Base-by-base conservation (phyloP, 2,888 invertebrate species). In the Panopea generosa region DNA sequence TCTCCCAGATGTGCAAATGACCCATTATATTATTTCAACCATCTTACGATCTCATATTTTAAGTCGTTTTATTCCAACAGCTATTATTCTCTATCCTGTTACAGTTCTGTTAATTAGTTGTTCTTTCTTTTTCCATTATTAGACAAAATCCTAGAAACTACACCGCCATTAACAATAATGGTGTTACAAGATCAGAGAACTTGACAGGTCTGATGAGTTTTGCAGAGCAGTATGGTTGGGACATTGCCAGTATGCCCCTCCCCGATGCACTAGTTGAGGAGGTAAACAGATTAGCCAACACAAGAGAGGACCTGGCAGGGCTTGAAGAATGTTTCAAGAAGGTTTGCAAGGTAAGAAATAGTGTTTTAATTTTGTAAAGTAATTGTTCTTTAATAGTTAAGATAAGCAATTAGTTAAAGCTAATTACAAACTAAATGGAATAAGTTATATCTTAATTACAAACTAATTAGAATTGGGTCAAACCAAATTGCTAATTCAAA, bases 91-190 rank as follows among this genome's bases (percentile, higher is more conserved):
- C n/a, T n/a, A n/a, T n/a, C n/a, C n/a, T n/a, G n/a, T n/a, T n/a
- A n/a, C n/a, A n/a, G n/a, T n/a, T n/a, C n/a, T n/a, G n/a, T n/a
- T n/a, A n/a, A n/a, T n/a, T n/a, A n/a, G n/a, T n/a, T n/a, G n/a
- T n/a, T 33, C 33, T 33, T 33, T 33, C 4, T 33, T 33, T 33
- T 7, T 33, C 11, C 11, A 33, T 33, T 7, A 33, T 18, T 77
- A 89, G 90, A 56, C 86, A 86, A 50, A 90, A 89, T 59, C 84
- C 87, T 6, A 76, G 90, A n/a, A 83, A 87, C 53, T 90, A 84
- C 77, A 90, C 90, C 11, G 81, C 85, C 0, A 86, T 89, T 22
- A 74, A 84, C n/a, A 90, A 90, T 77, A 88, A 86, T 79, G 90
- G 90, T 16, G 86, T 90, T 20, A 89, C 89, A 2, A 74, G 88